phyloP scores from a whole-genome alignment of 2,797 vertebrate species.

The Diglossa cyanea region DNA sequence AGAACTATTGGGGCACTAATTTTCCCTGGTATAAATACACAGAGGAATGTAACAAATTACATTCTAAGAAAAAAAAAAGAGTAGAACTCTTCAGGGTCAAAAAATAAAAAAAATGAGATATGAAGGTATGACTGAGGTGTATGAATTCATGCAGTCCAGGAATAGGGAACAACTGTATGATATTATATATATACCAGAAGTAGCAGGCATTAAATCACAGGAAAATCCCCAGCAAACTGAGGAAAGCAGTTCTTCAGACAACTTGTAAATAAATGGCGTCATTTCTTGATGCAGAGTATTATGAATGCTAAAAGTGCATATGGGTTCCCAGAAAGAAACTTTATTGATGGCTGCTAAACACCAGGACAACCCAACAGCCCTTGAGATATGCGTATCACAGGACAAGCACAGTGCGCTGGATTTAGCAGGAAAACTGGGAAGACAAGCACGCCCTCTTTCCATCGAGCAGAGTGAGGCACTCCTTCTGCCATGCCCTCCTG shows the following conservation, averaged over 20 bases:
- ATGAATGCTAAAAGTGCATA: neutral
- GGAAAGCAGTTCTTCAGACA: neutral
- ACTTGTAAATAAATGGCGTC: neutral
- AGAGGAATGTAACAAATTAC: neutral
- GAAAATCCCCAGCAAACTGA: neutral
- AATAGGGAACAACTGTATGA: neutral
- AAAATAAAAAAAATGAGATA: neutral
- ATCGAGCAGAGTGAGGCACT: neutral
- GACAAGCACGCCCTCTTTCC: neutral
- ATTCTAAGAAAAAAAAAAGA: neutral
- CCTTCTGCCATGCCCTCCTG: fast-evolving
- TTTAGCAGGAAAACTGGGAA: neutral
- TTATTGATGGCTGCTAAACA: neutral
- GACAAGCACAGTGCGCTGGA: neutral
- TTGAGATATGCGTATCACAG: neutral
- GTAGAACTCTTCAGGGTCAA: neutral
- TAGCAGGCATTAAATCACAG: neutral
- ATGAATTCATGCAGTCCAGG: neutral
- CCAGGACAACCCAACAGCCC: neutral
- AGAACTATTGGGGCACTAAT: neutral
- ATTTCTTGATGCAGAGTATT: neutral
- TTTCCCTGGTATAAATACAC: neutral
- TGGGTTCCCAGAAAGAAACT: neutral
- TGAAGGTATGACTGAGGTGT: neutral
- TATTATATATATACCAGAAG: neutral